Percentiles rank a stretch among this genome's conserved stretches.
phyloP scores from a whole-genome alignment of 2,888 invertebrate genomes.

The Zeuzera pyrina region DNA sequence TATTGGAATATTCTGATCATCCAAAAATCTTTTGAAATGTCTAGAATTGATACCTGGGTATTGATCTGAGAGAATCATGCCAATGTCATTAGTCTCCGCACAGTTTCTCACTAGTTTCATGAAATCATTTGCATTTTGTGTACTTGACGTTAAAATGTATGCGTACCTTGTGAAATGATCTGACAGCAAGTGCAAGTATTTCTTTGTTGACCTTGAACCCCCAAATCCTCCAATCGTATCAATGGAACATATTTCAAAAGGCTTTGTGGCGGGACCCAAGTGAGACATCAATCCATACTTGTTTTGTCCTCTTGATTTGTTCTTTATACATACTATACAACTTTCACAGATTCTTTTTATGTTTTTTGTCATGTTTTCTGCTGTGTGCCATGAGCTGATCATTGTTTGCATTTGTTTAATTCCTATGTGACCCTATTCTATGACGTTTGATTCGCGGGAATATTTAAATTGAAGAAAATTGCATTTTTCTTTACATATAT shows the following conservation, averaged over 20 bases:
- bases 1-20: neutral
- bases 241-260: no score
- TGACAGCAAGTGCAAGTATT: no score
- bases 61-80: no score
- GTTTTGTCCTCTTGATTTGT: conserved; percentile 13
- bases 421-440: conserved; percentile 12
- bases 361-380: conserved; percentile 12
- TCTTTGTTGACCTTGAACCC: no score
- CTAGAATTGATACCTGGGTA: no score
- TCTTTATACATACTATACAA: conserved; percentile 17
- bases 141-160: no score
- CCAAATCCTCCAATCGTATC: no score
- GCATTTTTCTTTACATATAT: conserved; percentile 1
- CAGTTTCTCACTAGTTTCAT: conserved; percentile 15
- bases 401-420: conserved; percentile 14
- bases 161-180: no score
- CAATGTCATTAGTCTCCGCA: conserved; percentile 14
- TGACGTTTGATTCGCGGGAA: neutral
- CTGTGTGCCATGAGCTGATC: conserved; percentile 10
- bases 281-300: conserved; percentile 19
- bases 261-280: no score
- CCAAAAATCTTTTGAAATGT: neutral
- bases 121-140: no score
- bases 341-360: conserved; percentile 10
- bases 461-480: neutral